Conservation (phyloP, 2,113 vertebrate species). For the Elaphurus davidianus region DNA sequence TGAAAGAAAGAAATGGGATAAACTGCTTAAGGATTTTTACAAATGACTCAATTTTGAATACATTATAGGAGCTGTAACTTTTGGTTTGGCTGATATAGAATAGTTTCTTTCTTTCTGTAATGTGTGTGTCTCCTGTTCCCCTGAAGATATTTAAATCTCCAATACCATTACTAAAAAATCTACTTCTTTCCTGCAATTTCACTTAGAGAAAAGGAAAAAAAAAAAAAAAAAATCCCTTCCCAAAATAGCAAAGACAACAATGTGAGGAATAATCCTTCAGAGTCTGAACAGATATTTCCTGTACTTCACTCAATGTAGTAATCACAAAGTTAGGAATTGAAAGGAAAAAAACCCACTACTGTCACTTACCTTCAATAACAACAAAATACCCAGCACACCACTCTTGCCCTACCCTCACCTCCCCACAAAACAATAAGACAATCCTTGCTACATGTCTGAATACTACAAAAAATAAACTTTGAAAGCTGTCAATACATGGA, state of each 20-base stretch:
- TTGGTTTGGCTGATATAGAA: background rate
- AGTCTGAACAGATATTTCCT: slow-evolving; percentile 54
- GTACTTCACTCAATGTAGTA: slow-evolving; percentile 40
- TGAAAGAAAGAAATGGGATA: background rate
- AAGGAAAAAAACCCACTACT: background rate
- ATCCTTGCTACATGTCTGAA: background rate
- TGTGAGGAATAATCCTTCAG: slow-evolving; percentile 46
- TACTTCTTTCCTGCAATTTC: slow-evolving; percentile 51
- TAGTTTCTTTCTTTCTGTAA: background rate
- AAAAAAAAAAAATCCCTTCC: slow-evolving; percentile 42
- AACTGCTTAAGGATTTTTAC: background rate
- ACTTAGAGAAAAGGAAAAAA: background rate
- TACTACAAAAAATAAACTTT: background rate
- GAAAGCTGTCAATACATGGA: background rate
- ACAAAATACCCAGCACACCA: background rate
- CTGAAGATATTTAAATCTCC: slow-evolving; percentile 35
- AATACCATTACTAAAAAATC: slow-evolving; percentile 39
- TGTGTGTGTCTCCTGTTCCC: background rate
- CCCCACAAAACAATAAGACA: background rate
- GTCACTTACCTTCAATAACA: background rate
- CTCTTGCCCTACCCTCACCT: background rate
- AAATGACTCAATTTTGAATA: background rate
- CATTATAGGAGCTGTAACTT: background rate
- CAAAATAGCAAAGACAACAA: slow-evolving; percentile 67
- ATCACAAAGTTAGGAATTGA: slow-evolving; percentile 46